Evolutionary conservation across 2,113 vertebrate genomes (phyloP).

Genomic region (Plestiodon gilberti): DNA sequence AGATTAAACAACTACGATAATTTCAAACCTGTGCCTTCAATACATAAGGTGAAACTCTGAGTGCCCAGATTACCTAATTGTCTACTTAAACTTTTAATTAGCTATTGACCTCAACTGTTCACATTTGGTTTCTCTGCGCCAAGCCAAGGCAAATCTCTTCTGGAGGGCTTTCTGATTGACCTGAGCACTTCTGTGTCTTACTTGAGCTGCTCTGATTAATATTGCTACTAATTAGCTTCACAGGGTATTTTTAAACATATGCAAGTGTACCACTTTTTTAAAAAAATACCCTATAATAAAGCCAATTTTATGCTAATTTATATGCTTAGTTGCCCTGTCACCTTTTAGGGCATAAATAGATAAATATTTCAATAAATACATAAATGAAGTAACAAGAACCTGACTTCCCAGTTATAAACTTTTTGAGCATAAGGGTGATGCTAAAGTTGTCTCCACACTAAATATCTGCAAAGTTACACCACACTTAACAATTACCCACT

Average conservation of each 20-base stretch:
- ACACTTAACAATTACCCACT: not conserved
- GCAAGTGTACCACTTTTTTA: not conserved
- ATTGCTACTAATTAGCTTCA: not conserved
- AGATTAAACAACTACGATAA: conserved; percentile 1
- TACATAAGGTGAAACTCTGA: not conserved
- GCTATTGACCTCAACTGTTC: not conserved
- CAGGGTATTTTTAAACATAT: not conserved
- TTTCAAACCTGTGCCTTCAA: conserved; percentile 14
- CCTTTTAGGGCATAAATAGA: no score
- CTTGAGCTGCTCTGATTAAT: not conserved
- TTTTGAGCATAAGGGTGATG: not conserved
- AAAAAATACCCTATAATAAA: not conserved
- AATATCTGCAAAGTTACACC: not conserved
- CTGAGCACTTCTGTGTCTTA: no score
- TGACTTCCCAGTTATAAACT: not conserved
- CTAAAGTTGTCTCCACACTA: no score
- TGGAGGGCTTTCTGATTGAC: no score
- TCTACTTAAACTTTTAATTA: not conserved
- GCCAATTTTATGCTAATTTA: no score
- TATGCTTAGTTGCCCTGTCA: no score
- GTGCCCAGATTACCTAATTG: not conserved
- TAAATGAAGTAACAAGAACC: no score
- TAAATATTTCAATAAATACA: no score
- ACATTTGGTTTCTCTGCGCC: no score
- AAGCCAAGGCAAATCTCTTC: no score